Base-by-base conservation (phyloP, 2,888 invertebrate genomes). In the Rhyacophila evoluta region DNA sequence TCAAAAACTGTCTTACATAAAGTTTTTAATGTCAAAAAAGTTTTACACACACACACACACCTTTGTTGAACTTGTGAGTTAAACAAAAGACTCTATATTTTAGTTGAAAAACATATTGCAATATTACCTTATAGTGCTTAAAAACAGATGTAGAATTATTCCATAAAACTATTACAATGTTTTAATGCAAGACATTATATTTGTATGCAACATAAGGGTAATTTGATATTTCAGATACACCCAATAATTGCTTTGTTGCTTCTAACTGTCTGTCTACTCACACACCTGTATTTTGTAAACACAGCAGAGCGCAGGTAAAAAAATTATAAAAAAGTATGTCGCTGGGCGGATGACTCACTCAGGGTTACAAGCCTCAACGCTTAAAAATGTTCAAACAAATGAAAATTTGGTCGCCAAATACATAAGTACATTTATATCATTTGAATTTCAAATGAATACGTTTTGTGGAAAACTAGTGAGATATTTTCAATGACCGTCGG, bases 221-320 rank as follows among this genome's bases (percentile, higher is more conserved):
- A 55, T 19, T 19, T 55, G 55, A 25, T 55, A 15, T n/a, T 55
- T 55, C 55, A 55, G 55, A 55, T 55, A 55, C 55, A 19, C 55
- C 55, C 55, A 55, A 55, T 19, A 6, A 33, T 6, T 19, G 19
- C 55, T 55, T 55, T 55, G 55, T 55, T 55, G 25, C 6, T 2
- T 33, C 29, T 33, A n/a, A n/a, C n/a, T n/a, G n/a, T n/a, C n/a
- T 55, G 55, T 55, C 55, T 19, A 55, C 55, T 55, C 55, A 55
- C 55, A 55, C 55, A 55, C 55, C 55, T 55, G 55, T 55, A 15
- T 15, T 55, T 55, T 55, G 55, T 55, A 55, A 55, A 55, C 55
- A 55, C 19, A 55, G 55, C 25, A 55, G 1, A 2, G 15, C 6
- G 15, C 55, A 55, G 55, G 55, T 55, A 55, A 19, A 55, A 15